A percentile compares a stretch with the other conserved stretches of the same genome.
These are phyloP conservation scores for Hermetia illucens DNA, from an alignment of 1,140 invertebrate species.

Conservation along the genomic window DNA sequence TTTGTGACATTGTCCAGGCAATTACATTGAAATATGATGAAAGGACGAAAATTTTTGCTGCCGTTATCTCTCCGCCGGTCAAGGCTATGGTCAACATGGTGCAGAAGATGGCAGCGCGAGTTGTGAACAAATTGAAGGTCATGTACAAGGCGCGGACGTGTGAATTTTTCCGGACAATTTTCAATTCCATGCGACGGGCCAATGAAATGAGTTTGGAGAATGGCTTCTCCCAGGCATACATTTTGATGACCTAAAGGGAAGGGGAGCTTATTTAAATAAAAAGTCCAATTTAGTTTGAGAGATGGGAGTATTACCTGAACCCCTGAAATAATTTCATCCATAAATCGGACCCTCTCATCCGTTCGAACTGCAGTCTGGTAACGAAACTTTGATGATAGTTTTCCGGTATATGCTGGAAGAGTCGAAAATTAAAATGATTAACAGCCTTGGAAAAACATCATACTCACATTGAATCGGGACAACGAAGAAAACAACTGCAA, in stretches of 20 bases:
- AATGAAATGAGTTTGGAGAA: conserved; percentile 45
- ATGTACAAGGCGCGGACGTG: conserved; percentile 57
- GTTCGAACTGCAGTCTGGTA: conserved; percentile 43
- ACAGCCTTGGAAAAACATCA: conserved; percentile 11
- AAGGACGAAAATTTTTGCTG: conserved; percentile 49
- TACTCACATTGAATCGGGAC: conserved; percentile 43
- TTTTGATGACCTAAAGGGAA: conserved; percentile 52
- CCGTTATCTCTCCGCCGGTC: conserved; percentile 35
- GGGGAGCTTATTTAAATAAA: not conserved
- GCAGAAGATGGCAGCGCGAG: conserved; percentile 48
- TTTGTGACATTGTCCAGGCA: conserved; percentile 47
- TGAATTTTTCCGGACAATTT: conserved; percentile 45
- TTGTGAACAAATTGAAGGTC: conserved; percentile 54
- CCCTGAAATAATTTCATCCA: conserved; percentile 61
- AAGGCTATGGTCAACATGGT: conserved; percentile 45
- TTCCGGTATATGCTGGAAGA: conserved; percentile 47
- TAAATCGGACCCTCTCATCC: conserved; percentile 56
- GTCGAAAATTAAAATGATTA: conserved; percentile 15
- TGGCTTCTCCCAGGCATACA: conserved; percentile 66
- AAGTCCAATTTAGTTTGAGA: not conserved
- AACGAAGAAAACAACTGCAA: conserved; percentile 40
- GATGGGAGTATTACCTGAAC: conserved; percentile 64
- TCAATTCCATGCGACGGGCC: conserved; percentile 44
- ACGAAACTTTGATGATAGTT: conserved; percentile 41
- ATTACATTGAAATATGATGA: conserved; percentile 48